Percentiles rank a stretch among this genome's conserved stretches.
Conservation (phyloP, 2,113 vertebrate genomes). For the Seriola aureovittata region DNA sequence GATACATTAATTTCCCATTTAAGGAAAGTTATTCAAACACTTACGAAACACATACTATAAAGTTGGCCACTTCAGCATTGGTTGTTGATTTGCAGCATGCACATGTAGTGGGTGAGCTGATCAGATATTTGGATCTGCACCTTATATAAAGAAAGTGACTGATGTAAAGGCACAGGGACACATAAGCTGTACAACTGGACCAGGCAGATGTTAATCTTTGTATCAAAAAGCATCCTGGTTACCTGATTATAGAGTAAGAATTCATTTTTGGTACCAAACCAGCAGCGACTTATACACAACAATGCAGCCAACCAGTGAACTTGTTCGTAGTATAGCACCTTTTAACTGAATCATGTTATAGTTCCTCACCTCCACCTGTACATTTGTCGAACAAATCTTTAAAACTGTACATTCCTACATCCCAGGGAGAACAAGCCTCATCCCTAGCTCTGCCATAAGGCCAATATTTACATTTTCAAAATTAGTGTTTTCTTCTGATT, state of each 20-base stretch:
- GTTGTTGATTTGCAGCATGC: not conserved
- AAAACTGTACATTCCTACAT: not conserved
- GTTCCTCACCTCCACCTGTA: not conserved
- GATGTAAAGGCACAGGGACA: not conserved
- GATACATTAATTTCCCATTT: not conserved
- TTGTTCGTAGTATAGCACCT: conserved; percentile 8
- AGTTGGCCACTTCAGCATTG: not conserved
- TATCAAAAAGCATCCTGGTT: not conserved
- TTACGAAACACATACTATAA: not conserved
- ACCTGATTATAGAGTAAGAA: conserved; percentile 1
- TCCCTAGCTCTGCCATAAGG: not conserved
- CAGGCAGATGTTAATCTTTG: not conserved
- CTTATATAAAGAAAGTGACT: not conserved
- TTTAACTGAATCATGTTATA: not conserved
- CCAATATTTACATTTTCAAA: not conserved
- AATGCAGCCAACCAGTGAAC: not conserved
- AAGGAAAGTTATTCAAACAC: not conserved
- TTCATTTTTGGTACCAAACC: conserved; percentile 12
- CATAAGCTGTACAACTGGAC: not conserved
- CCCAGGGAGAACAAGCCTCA: not conserved
- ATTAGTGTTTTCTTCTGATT: not conserved
- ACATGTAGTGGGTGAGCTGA: not conserved
- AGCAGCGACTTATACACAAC: not conserved
- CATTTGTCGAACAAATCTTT: not conserved
- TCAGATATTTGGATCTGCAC: not conserved